These are phyloP conservation scores for Halcyon smyrnensis DNA, from an alignment of 2,797 vertebrate species.

Conservation along the genomic window DNA sequence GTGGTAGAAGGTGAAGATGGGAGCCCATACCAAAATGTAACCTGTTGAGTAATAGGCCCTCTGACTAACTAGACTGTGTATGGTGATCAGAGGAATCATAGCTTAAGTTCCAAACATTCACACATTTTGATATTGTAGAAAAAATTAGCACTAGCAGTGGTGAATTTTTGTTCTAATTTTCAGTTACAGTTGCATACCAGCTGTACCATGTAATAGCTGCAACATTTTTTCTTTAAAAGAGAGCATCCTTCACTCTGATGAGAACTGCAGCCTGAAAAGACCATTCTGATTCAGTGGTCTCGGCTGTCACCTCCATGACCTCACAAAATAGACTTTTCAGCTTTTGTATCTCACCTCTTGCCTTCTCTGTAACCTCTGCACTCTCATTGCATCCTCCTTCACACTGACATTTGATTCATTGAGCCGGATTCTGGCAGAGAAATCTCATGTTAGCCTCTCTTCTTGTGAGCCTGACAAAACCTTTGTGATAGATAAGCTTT, in stretches of 20 bases:
- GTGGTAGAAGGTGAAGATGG: background rate
- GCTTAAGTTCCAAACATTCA: background rate
- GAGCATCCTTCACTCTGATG: background rate
- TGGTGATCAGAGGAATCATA: background rate
- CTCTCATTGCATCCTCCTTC: background rate
- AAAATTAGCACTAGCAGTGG: background rate
- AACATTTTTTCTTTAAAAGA: background rate
- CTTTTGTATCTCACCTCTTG: constrained; percentile 24
- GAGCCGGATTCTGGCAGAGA: constrained; percentile 30
- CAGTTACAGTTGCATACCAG: background rate
- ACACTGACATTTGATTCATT: background rate
- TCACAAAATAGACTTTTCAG: constrained; percentile 32
- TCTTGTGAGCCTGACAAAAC: background rate
- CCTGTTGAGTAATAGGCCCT: background rate
- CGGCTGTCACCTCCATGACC: constrained; percentile 28
- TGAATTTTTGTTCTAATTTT: background rate
- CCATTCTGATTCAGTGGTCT: constrained; percentile 9
- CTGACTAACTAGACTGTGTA: background rate
- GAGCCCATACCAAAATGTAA: background rate
- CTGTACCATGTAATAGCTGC: background rate
- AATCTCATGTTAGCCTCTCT: background rate
- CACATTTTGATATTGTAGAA: background rate
- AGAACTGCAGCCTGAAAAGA: constrained; percentile 26
- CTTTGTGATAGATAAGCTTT: background rate
- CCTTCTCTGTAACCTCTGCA: background rate